Evolutionary conservation across 2,888 invertebrate genomes (phyloP).

Genomic region (Plebejus anna): DNA sequence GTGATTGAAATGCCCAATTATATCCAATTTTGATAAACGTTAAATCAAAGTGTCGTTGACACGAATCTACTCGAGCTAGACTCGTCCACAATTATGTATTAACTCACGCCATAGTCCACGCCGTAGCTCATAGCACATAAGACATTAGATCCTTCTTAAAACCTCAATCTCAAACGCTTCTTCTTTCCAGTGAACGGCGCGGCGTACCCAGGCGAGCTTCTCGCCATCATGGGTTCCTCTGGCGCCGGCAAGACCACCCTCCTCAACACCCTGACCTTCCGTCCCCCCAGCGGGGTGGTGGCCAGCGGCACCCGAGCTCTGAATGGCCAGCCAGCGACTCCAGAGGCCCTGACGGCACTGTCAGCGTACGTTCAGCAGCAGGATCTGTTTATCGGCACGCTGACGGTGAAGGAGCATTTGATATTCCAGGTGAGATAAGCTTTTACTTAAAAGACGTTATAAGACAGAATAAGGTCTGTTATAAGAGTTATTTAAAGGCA

Average conservation of each 20-base stretch:
- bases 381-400: slow-evolving; percentile 93
- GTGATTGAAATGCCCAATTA: too few species aligned
- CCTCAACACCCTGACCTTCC: slow-evolving; percentile 92
- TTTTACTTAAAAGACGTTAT: background rate
- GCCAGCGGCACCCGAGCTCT: slow-evolving; percentile 81
- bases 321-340: slow-evolving; percentile 88
- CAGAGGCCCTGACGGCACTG: slow-evolving; percentile 85
- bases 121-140: too few species aligned
- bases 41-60: too few species aligned
- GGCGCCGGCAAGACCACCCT: slow-evolving; percentile 98
- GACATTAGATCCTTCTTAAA: background rate
- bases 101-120: too few species aligned
- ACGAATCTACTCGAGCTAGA: too few species aligned
- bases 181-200: slow-evolving; percentile 84
- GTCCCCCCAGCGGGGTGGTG: slow-evolving; percentile 85
- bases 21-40: too few species aligned
- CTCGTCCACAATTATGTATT: background rate
- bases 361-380: slow-evolving; percentile 97
- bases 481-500: background rate
- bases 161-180: background rate
- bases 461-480: background rate
- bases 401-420: slow-evolving; percentile 94
- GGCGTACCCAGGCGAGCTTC: slow-evolving; percentile 90
- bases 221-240: slow-evolving; percentile 93
- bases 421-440: slow-evolving; percentile 84